phyloP scores from a whole-genome alignment of 2,113 vertebrate species.

The Istiophorus platypterus region DNA sequence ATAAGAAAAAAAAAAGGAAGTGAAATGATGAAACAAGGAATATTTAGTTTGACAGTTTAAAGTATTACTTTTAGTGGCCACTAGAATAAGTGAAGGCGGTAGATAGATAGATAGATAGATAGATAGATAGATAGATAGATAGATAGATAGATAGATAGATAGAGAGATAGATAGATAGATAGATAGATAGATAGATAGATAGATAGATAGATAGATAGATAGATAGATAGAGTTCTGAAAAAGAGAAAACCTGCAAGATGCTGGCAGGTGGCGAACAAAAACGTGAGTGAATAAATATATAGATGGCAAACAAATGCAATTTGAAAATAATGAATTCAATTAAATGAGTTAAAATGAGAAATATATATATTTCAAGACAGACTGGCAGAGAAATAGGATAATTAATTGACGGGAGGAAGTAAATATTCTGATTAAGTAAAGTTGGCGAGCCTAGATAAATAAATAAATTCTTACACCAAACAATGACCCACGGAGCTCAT shows the following conservation, averaged over 20 bases:
- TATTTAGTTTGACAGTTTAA: background rate
- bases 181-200: no score
- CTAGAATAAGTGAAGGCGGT: background rate
- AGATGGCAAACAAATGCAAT: background rate
- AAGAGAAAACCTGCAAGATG: constrained; percentile 1
- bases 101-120: no score
- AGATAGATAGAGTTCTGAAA: constrained; percentile 6
- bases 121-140: no score
- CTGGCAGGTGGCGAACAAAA: background rate
- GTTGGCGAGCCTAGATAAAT: constrained; percentile 19
- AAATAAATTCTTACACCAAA: background rate
- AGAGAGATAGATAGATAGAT: no score
- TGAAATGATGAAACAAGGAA: background rate
- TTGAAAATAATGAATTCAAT: background rate
- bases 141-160: background rate
- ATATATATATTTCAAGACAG: background rate
- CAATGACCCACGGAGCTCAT: background rate
- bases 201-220: no score
- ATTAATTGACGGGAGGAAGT: background rate
- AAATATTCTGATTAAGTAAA: constrained; percentile 3
- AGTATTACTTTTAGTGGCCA: background rate
- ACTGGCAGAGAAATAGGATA: background rate
- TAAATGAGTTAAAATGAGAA: background rate
- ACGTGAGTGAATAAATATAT: constrained; percentile 33
- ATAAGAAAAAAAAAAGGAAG: background rate